phyloP scores from a whole-genome alignment of 2,797 vertebrate species.

The Alfaro cultratus region DNA sequence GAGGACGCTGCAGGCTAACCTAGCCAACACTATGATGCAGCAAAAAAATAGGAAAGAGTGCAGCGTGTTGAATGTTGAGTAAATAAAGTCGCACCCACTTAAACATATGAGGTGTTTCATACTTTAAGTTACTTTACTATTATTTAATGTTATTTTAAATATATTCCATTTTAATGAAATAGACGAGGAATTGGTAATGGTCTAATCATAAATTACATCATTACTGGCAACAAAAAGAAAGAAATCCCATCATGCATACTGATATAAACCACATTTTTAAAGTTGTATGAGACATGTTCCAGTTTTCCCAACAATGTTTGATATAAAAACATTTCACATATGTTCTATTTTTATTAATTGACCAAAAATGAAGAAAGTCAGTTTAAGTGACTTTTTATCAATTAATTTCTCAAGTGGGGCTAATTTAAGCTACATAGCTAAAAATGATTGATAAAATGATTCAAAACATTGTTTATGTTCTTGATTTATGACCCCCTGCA shows the following conservation, averaged over 20 bases:
- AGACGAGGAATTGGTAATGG: not conserved
- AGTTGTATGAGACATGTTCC: not conserved
- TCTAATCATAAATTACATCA: not conserved
- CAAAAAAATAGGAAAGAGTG: not conserved
- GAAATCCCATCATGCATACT: not conserved
- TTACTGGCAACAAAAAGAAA: not conserved
- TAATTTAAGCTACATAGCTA: not conserved
- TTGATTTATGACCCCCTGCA: not conserved
- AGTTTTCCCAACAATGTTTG: not conserved
- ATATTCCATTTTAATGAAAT: not conserved
- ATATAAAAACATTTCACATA: not conserved
- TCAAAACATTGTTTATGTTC: not conserved
- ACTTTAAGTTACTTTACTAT: too few relatives aligned
- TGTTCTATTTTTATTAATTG: not conserved
- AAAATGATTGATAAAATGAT: not conserved
- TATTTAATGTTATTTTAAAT: not conserved
- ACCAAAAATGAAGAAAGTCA: not conserved
- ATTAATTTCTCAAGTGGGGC: not conserved
- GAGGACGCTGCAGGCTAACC: not conserved
- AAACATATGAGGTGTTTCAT: too few relatives aligned
- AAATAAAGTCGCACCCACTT: not conserved
- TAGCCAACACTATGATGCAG: not conserved
- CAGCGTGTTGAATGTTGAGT: not conserved
- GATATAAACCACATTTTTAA: not conserved
- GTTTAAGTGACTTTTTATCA: not conserved